phyloP scores from a whole-genome alignment of 2,797 vertebrate species.

The Trachurus trachurus region DNA sequence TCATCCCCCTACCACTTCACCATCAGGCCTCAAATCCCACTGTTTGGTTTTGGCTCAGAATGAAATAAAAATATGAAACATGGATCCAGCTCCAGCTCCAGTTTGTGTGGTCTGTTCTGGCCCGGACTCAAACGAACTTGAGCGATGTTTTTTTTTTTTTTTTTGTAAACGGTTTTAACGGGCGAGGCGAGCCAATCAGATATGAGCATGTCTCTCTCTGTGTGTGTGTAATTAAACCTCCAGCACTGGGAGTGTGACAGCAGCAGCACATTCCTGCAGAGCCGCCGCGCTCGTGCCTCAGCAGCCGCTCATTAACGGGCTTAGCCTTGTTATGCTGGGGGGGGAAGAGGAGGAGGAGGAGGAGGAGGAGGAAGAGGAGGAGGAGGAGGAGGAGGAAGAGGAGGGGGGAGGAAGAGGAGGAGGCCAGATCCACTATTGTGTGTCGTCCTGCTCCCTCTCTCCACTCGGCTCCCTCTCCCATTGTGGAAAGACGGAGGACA shows the following conservation, averaged over 20 bases:
- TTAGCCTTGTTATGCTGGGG: conserved; percentile 54
- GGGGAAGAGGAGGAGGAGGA: conserved; percentile 3
- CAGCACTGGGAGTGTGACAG: background rate
- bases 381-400: no score
- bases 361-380: no score
- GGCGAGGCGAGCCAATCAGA: background rate
- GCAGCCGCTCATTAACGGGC: conserved; percentile 57
- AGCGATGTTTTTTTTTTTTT: background rate
- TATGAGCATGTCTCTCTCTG: background rate
- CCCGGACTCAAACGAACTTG: background rate
- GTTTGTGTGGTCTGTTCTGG: background rate
- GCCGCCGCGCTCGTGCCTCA: conserved; percentile 47
- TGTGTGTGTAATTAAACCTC: background rate
- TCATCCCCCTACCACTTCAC: background rate
- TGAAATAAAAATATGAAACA: no score
- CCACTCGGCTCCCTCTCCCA: background rate
- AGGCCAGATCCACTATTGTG: conserved; percentile 40
- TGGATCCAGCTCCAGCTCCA: background rate
- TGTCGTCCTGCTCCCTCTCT: conserved; percentile 27
- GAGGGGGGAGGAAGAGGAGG: background rate
- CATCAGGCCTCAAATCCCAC: background rate
- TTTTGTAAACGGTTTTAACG: background rate
- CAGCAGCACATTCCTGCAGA: conserved; percentile 39
- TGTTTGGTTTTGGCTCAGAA: background rate
- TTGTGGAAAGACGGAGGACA: conserved; percentile 24